Evolutionary conservation across 92 coral and sea anemone species (phyloP), one percentile per base, ranked within the genome.

Genomic region (Desmophyllum pertusum): DNA sequence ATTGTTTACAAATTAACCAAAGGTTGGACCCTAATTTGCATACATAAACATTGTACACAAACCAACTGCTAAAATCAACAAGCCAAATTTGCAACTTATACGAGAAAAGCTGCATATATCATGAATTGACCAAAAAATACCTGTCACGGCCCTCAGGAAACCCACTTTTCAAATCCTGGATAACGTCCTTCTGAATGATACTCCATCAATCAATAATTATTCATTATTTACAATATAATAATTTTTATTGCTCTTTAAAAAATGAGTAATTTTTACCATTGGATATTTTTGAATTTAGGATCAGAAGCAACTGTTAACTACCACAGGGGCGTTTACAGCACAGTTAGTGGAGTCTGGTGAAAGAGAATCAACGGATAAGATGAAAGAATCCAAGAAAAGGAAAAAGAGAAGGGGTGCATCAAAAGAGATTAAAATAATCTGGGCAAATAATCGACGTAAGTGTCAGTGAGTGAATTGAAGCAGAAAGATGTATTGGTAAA

Each of bases 381-480:
- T 40, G 69, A 53, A 43, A 10, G 73, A 82, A 52, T 46, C 69
- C 51, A 59, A 81, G 37, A 84, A 69, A 63, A 89, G 51, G 31
- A 88, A 70, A 73, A 88, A 70, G 36, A 76, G 70, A 51, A 46
- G 13, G 11, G 50, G 45, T 43, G 84, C 69, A 25, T 72, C 73
- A 13, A 85, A 75, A 61, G 95, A 93, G 65, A 91, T 93, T 35
- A 89, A 92, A 68, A 75, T 93, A 43, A 93, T 93, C 35, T 93
- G 98, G 95, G 98, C 98, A 66, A 93, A 93, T 71, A 93, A 92
- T 79, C 93, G 93, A 57, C 92, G 94, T 91, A 72, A 37, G 95
- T 78, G 1, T 43, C 41, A 63, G 6, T 14, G 35, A 68, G 7
- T 7, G 55, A n/a, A 71, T n/a, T n/a, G n/a, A n/a, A n/a, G n/a